Evolutionary conservation across 2,888 invertebrate genomes (phyloP), one percentile per base, ranked within the genome.

Genomic region (Cryptocheilus praepositus): DNA sequence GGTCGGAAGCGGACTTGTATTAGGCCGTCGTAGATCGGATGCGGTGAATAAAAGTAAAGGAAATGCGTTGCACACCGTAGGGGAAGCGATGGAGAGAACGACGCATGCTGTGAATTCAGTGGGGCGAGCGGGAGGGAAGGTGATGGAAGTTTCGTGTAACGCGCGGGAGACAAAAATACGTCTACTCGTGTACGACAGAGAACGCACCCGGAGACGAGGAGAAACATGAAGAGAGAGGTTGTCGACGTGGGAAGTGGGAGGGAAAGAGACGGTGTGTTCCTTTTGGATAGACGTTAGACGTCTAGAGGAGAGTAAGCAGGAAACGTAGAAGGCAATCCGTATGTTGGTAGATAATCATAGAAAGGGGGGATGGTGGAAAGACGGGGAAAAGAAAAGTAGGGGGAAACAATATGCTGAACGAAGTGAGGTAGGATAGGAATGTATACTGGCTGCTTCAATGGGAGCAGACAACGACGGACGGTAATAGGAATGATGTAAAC

Each of bases 41-140:
- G 62, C 44, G 52, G 53, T 18, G 69, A 69, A 61, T 64, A 67
- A 64, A 62, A 67, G 28, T 36, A 28, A 52, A 44, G 19, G 53
- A 45, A 70, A 70, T 58, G 67, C 57, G 67, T 53, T 18, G 28
- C 8, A 22, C 60, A 61, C 7, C 51, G 60, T 28, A 54, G 53
- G 54, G 54, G 45, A 60, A 51, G 67, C 49, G 63, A 55, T 59
- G 62, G 58, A 22, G 59, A 54, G 63, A 59, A 58, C 18, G 16
- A 36, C 15, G 52, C 19, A 19, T 19, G 13, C 8, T 25, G n/a
- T 8, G 53, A 25, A n/a, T 22, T 2, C 0, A 19, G 19, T 2
- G n/a, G 25, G 4, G 15, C 0, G 16, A 16, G 22, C 4, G n/a
- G 4, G 53, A 53, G 25, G 19, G 22, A 36, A 36, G 36, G 16